These are phyloP conservation scores for Copidosoma aretas DNA, from an alignment of 2,888 invertebrate genomes.

Conservation along the genomic window DNA sequence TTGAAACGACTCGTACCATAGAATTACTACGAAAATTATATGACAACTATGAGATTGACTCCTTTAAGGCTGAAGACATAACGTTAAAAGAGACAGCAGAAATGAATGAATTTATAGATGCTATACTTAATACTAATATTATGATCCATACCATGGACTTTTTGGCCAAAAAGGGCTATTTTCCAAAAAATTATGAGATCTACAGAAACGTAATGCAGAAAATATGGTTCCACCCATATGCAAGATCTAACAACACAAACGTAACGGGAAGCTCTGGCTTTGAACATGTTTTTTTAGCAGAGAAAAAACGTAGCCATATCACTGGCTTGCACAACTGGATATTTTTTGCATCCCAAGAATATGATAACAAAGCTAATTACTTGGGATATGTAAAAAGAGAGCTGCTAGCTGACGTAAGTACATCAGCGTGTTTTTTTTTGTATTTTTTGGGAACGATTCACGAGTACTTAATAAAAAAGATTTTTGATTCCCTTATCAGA, in stretches of 20 bases:
- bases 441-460: background rate
- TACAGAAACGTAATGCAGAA: slow-evolving; percentile 50
- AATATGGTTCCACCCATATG: slow-evolving; percentile 63
- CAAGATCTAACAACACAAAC: slow-evolving; percentile 52
- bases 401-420: slow-evolving; percentile 52
- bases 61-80: slow-evolving; percentile 39
- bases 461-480: slow-evolving; percentile 17
- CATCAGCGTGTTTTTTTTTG: background rate
- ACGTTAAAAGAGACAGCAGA: slow-evolving; percentile 42
- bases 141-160: slow-evolving; percentile 44
- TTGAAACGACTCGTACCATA: slow-evolving; percentile 32
- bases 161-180: slow-evolving; percentile 45
- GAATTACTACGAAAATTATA: slow-evolving; percentile 42
- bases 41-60: slow-evolving; percentile 46
- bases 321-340: slow-evolving; percentile 70
- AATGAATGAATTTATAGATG: slow-evolving; percentile 45
- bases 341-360: slow-evolving; percentile 64
- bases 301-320: slow-evolving; percentile 63
- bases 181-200: slow-evolving; percentile 42
- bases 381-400: slow-evolving; percentile 57
- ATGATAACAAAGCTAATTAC: slow-evolving; percentile 59
- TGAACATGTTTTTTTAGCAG: slow-evolving; percentile 70
- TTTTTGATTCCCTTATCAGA: slow-evolving; percentile 46
- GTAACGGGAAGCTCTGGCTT: slow-evolving; percentile 67
- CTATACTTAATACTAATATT: slow-evolving; percentile 39